Evolutionary conservation across 2,888 invertebrate genomes (phyloP).

Genomic region (Agriopis leucophaearia): DNA sequence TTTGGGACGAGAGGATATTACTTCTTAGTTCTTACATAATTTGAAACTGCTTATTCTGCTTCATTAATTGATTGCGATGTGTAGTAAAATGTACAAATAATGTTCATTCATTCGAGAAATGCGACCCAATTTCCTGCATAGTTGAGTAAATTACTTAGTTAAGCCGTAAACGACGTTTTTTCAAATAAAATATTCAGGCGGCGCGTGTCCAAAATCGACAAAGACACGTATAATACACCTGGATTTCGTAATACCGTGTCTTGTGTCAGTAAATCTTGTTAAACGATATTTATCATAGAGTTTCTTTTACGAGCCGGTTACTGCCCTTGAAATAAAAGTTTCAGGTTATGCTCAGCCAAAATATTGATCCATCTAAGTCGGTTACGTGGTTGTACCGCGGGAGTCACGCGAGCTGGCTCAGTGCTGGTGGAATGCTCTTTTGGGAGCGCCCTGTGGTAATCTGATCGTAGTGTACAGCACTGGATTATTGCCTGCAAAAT

Average conservation of each 20-base stretch:
- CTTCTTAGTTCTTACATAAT: constrained; percentile 41
- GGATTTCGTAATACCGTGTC: constrained; percentile 24
- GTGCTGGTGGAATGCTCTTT: constrained; percentile 60
- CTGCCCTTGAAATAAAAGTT: constrained; percentile 64
- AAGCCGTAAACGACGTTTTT: constrained; percentile 13
- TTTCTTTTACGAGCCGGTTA: constrained; percentile 28
- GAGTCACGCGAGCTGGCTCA: constrained; percentile 72
- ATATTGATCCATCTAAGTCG: constrained; percentile 67
- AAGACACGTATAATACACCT: constrained; percentile 29
- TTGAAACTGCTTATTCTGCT: constrained; percentile 36
- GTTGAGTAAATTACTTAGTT: constrained; percentile 10
- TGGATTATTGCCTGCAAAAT: constrained; percentile 43
- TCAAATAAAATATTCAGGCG: constrained; percentile 15
- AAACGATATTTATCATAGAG: constrained; percentile 23
- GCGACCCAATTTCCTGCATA: constrained; percentile 18
- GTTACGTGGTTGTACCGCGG: constrained; percentile 58
- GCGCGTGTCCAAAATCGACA: constrained; percentile 21
- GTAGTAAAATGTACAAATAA: constrained; percentile 31
- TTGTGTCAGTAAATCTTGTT: constrained; percentile 18
- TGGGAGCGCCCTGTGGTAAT: constrained; percentile 59
- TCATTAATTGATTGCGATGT: constrained; percentile 28
- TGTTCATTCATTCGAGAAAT: constrained; percentile 29
- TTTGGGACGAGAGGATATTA: constrained; percentile 41
- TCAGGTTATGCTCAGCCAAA: constrained; percentile 55
- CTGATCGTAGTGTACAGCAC: constrained; percentile 39